Evolutionary conservation across 2,113 vertebrate species (phyloP).

Genomic region (Melanocharis versteri): DNA sequence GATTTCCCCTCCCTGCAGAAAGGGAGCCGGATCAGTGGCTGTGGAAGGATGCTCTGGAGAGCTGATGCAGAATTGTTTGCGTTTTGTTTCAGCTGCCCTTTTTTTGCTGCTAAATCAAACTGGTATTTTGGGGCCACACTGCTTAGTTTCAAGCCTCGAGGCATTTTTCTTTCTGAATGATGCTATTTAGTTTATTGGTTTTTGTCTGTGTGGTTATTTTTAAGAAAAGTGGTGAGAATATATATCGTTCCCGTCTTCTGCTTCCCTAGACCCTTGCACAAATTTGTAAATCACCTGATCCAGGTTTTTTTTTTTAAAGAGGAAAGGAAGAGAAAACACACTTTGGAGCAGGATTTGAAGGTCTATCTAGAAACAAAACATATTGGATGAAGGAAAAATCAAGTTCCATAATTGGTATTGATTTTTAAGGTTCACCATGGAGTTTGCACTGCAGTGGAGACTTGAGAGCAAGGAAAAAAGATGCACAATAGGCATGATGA

Average conservation of each 20-base stretch:
- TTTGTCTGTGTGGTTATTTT: not conserved
- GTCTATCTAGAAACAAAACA: not conserved
- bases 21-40: not conserved
- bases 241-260: not conserved
- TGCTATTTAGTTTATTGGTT: not conserved
- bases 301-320: not conserved
- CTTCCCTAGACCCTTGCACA: not conserved
- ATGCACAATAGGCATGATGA: not conserved
- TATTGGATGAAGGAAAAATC: not conserved
- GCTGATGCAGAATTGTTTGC: not conserved
- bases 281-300: not conserved
- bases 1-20: not conserved
- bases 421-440: not conserved
- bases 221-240: not conserved
- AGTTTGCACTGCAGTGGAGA: not conserved
- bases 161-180: not conserved
- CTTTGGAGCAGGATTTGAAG: not conserved
- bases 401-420: not conserved
- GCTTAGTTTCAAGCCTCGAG: not conserved
- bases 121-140: not conserved
- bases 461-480: not conserved
- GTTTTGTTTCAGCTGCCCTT: not conserved
- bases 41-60: constrained; percentile 1
- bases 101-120: not conserved
- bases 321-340: not conserved